These are phyloP conservation scores for Lanius collurio DNA, from an alignment of 2,113 vertebrate species.

Conservation along the genomic window DNA sequence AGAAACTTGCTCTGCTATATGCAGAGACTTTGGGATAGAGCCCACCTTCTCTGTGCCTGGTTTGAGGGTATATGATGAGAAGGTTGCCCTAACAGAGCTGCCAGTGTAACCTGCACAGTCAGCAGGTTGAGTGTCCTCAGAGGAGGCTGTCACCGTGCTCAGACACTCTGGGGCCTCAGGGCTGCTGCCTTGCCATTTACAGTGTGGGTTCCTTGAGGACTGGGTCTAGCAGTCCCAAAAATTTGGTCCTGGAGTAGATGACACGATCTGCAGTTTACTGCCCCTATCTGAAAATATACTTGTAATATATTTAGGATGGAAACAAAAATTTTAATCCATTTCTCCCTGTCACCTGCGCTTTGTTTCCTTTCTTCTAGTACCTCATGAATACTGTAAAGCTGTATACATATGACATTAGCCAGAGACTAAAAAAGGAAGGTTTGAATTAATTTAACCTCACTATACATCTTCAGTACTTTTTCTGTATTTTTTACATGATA, in stretches of 20 bases:
- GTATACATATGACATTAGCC: background rate
- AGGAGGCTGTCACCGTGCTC: background rate
- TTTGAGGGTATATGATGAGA: background rate
- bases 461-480: background rate
- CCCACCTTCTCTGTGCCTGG: background rate
- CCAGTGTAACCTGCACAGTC: background rate
- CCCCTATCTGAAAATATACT: background rate
- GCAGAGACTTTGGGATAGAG: background rate
- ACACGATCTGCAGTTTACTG: background rate
- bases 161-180: fast-evolving
- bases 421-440: background rate
- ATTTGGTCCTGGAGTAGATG: background rate
- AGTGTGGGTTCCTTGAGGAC: background rate
- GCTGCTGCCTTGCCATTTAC: background rate
- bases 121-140: background rate
- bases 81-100: background rate
- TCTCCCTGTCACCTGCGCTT: background rate
- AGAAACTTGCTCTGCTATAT: background rate
- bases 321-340: background rate
- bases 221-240: background rate
- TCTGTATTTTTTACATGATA: background rate
- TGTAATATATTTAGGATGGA: background rate
- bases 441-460: background rate
- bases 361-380: background rate
- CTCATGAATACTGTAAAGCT: background rate